Conservation (phyloP, 2,113 vertebrate species). For the Corythornis madagascariensis region DNA sequence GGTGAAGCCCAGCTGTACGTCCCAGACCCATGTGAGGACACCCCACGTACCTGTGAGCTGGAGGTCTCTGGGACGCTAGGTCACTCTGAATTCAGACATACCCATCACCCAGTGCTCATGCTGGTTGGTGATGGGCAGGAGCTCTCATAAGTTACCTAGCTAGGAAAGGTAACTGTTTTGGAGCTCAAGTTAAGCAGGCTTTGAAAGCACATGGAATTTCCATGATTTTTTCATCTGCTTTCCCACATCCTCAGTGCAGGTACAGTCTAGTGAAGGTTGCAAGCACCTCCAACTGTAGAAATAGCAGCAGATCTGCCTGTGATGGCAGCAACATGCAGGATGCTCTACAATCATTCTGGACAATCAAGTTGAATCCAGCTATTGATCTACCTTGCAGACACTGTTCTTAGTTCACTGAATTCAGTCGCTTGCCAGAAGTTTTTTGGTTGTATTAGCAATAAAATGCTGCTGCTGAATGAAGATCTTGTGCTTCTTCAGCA, state of each 20-base stretch:
- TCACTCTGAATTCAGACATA: neutral
- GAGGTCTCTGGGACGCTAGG: too few relatives aligned
- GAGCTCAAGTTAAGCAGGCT: neutral
- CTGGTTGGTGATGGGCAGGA: neutral
- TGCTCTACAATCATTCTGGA: neutral
- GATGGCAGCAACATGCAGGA: neutral
- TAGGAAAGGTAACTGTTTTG: neutral
- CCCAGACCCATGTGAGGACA: neutral
- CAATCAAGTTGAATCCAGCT: neutral
- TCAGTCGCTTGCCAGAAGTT: neutral
- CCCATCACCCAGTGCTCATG: neutral
- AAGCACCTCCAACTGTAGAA: neutral
- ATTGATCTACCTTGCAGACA: neutral
- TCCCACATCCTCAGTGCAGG: neutral
- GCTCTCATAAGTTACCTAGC: fast-evolving
- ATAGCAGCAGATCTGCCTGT: neutral
- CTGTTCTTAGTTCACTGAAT: neutral
- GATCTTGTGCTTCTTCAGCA: neutral
- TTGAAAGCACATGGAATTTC: neutral
- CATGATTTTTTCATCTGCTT: neutral
- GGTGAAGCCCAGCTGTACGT: neutral
- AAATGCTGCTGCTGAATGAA: neutral
- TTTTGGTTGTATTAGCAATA: neutral
- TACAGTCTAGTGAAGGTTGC: neutral
- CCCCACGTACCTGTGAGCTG: fast-evolving